Evolutionary conservation across 1,140 invertebrate species (phyloP), one percentile per base, ranked within the genome.

Genomic region (Drosophila watanabei): DNA sequence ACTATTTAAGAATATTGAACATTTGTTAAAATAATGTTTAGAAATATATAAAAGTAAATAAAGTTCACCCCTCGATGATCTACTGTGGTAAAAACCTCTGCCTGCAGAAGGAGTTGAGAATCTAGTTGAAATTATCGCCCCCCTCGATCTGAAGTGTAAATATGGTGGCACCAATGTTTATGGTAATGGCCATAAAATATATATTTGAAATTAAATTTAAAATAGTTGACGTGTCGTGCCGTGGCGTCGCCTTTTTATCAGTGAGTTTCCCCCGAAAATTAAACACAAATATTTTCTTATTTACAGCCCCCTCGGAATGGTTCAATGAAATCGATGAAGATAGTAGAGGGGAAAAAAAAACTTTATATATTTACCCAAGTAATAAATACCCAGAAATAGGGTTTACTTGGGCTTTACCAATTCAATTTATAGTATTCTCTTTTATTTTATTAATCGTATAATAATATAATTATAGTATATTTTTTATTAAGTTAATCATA

Each of bases 151-250:
- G 32, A 73, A 72, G 68, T 72, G 70, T 73, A 72, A 73, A 73
- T 73, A 72, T 32, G 37, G 48, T 64, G 59, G 33, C 71, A 58
- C 43, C 71, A 76, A 81, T 62, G 13, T 82, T 63, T 73, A 80
- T 84, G 72, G 77, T 84, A 88, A 84, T 80, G 63, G 68, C 49
- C 78, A 84, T 88, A 88, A 87, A 87, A 70, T 84, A 83, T 80
- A 88, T 57, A 75, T n/a, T n/a, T 28, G 51, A 57, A 88, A 80
- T 84, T 77, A 39, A 88, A 78, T 69, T 78, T 60, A 28, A 82
- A 88, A 83, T 88, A 78, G 68, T 84, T 75, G 33, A 61, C 45
- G 35, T 69, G 30, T 24, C 56, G 64, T 79, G 20, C 14, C 45
- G 3, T 2, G 24, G 45, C 20, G 14, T 41, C 8, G 4, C 4